Percentiles rank a stretch among this genome's conserved stretches.
Conservation (phyloP, 2,113 vertebrate genomes). For the Mustelus asterias region DNA sequence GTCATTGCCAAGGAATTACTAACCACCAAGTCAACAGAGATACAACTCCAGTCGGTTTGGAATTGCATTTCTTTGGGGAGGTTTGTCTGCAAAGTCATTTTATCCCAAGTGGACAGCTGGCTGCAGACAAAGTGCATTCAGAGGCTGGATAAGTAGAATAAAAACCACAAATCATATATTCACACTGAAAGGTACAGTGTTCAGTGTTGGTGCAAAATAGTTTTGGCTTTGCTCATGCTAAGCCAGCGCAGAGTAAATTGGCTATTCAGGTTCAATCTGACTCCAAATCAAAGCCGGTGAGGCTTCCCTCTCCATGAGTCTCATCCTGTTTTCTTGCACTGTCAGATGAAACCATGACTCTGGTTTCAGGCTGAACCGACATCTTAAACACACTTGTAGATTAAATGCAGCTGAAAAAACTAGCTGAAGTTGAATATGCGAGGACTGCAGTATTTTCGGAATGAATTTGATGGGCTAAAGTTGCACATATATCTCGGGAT, state of each 20-base stretch:
- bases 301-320: neutral
- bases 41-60: neutral
- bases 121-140: neutral
- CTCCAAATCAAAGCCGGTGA: neutral
- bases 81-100: neutral
- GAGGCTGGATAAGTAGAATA: neutral
- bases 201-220: neutral
- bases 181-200: neutral
- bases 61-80: neutral
- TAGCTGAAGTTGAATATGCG: neutral
- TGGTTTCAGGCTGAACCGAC: neutral
- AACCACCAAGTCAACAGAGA: neutral
- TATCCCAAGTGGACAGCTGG: neutral
- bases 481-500: neutral
- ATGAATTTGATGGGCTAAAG: neutral
- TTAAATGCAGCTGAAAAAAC: neutral
- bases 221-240: neutral
- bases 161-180: neutral
- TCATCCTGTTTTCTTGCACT: neutral
- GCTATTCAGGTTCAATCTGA: neutral
- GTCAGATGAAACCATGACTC: neutral
- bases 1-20: neutral
- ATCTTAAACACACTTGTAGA: neutral
- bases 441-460: neutral
- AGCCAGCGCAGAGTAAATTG: neutral